Evolutionary conservation across 2,888 invertebrate species (phyloP).

Genomic region (Cheilosia vernalis): DNA sequence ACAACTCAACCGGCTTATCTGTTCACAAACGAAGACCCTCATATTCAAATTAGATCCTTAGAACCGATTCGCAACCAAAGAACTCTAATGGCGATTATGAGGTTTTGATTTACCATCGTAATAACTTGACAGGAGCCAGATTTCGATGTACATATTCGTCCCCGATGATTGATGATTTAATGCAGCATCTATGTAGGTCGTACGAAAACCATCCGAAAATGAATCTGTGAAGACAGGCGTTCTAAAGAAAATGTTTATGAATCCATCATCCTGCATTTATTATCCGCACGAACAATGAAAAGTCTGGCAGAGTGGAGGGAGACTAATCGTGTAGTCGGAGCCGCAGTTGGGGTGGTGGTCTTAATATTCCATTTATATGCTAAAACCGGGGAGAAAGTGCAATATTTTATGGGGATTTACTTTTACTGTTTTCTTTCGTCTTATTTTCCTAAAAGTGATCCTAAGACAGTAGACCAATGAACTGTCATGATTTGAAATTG

Average conservation of each 20-base stretch:
- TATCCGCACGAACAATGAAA: conserved; percentile 31
- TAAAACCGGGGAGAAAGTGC: neutral
- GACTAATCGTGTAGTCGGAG: too few relatives aligned
- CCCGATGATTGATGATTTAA: conserved; percentile 53
- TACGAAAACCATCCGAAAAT: neutral
- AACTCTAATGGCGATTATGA: conserved; percentile 22
- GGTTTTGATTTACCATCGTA: conserved; percentile 49
- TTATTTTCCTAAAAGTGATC: too few relatives aligned
- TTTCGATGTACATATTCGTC: conserved; percentile 20
- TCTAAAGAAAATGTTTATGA: conserved; percentile 1
- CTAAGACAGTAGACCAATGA: too few relatives aligned
- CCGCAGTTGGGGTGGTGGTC: neutral
- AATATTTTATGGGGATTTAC: neutral
- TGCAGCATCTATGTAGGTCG: conserved; percentile 13
- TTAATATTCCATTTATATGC: conserved; percentile 57
- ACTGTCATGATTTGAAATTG: too few relatives aligned
- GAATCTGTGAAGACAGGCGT: neutral
- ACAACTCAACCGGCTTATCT: neutral
- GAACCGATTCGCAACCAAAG: conserved; percentile 25
- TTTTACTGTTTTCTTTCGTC: neutral
- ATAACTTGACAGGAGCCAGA: conserved; percentile 21
- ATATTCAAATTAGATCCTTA: neutral
- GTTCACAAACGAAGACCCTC: neutral
- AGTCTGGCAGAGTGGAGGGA: neutral
- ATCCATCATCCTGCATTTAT: conserved; percentile 27